These are phyloP conservation scores for Andrena cerasifolii DNA, from an alignment of 1,140 invertebrate species.

Conservation along the genomic window DNA sequence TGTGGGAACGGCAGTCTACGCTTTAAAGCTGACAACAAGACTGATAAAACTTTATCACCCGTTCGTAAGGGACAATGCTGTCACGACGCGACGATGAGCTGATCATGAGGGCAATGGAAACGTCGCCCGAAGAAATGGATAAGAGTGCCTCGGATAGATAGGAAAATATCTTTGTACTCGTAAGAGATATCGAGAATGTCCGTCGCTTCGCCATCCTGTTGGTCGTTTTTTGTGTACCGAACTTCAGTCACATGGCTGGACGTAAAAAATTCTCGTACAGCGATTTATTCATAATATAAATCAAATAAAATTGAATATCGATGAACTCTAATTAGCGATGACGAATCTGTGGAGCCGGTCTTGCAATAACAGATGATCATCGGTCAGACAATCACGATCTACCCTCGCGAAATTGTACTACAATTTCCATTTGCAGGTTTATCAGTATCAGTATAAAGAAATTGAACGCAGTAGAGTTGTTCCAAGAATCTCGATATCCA, in stretches of 20 bases:
- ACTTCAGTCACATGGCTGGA: too few relatives aligned
- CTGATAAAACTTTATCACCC: slow-evolving; percentile 74
- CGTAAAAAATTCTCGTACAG: too few relatives aligned
- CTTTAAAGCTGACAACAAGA: slow-evolving; percentile 68
- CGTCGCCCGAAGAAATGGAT: slow-evolving; percentile 44
- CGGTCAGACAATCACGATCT: too few relatives aligned
- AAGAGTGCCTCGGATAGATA: slow-evolving; percentile 49
- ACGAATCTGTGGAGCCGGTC: too few relatives aligned
- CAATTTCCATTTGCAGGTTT: too few relatives aligned
- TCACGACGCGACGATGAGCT: slow-evolving; percentile 16
- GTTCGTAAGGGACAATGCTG: slow-evolving; percentile 60
- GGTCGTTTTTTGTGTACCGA: not conserved
- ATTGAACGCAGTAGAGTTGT: slow-evolving; percentile 1
- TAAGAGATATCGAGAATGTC: slow-evolving; percentile 33
- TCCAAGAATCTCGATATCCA: slow-evolving; percentile 20
- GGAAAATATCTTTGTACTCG: slow-evolving; percentile 45
- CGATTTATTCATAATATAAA: too few relatives aligned
- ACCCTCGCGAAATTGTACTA: too few relatives aligned
- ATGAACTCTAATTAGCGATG: not conserved
- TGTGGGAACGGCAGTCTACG: slow-evolving; percentile 24
- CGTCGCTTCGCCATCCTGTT: slow-evolving; percentile 1
- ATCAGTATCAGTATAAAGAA: not conserved
- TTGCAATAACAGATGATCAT: not conserved
- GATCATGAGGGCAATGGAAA: slow-evolving; percentile 13
- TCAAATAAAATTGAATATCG: not conserved